These are phyloP conservation scores for Oryzias sinensis DNA, from an alignment of 2,797 vertebrate species.

Conservation along the genomic window DNA sequence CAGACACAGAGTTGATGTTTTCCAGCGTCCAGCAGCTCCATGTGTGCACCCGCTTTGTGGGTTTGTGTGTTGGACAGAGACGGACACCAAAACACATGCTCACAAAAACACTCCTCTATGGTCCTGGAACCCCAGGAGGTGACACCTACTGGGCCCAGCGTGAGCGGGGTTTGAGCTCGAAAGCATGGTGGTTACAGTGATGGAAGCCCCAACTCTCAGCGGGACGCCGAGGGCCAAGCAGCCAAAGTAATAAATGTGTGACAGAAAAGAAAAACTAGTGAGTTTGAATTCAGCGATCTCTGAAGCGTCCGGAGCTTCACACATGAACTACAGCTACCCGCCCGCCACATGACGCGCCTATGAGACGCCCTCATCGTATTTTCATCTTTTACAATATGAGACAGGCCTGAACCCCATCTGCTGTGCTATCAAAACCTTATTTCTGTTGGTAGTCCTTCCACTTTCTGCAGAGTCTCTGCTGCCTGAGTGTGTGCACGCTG, in stretches of 20 bases:
- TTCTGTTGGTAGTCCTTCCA: constrained; percentile 37
- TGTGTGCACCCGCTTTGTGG: too few relatives aligned
- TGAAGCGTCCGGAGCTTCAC: constrained; percentile 1
- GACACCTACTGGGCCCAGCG: constrained; percentile 31
- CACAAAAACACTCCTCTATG: too few relatives aligned
- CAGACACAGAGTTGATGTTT: too few relatives aligned
- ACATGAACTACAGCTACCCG: constrained; percentile 7
- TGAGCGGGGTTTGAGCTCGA: constrained; percentile 48
- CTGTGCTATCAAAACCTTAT: constrained; percentile 65
- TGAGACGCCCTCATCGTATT: constrained; percentile 30
- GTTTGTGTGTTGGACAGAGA: too few relatives aligned
- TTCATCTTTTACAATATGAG: constrained; percentile 44
- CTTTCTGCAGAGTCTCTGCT: constrained; percentile 44
- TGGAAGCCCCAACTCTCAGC: constrained; percentile 32
- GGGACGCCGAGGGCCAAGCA: constrained; percentile 28
- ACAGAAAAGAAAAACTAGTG: too few relatives aligned
- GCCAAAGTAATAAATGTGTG: too few relatives aligned
- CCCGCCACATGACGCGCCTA: constrained; percentile 30
- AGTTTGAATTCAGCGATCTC: too few relatives aligned
- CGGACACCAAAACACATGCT: too few relatives aligned
- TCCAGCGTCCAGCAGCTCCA: too few relatives aligned
- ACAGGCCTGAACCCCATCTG: constrained; percentile 61
- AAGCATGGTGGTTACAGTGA: constrained; percentile 27
- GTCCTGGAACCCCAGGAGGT: constrained; percentile 18
- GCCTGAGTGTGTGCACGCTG: constrained; percentile 53